Evolutionary conservation across 2,113 vertebrate species (phyloP).

Genomic region (Baryphthengus martii): DNA sequence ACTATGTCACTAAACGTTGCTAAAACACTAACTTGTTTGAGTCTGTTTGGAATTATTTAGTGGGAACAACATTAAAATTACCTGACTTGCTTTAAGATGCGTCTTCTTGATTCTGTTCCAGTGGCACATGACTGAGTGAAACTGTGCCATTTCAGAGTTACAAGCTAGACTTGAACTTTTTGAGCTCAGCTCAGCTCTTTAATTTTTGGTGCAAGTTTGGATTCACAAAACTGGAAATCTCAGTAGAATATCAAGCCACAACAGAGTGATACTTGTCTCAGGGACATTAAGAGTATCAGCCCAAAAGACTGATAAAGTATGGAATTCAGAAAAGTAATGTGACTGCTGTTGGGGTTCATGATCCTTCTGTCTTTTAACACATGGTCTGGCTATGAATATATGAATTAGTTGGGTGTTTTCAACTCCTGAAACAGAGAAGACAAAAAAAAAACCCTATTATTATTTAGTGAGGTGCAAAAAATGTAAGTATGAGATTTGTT

Average conservation of each 20-base stretch:
- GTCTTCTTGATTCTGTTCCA: background rate
- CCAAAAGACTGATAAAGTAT: background rate
- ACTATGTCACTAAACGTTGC: background rate
- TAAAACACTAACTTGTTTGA: background rate
- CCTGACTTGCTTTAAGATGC: background rate
- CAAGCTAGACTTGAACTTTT: background rate
- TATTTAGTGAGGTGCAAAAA: background rate
- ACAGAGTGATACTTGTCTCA: background rate
- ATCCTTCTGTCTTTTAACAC: background rate
- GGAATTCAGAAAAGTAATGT: background rate
- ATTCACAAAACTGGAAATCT: background rate
- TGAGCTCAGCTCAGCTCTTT: background rate
- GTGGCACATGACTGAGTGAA: accelerated
- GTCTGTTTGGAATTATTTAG: background rate
- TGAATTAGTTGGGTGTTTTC: background rate
- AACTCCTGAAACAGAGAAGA: background rate
- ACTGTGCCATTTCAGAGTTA: background rate
- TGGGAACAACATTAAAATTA: background rate
- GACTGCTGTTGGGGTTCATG: background rate
- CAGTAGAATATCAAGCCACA: background rate
- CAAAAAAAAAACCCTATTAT: background rate
- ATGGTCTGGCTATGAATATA: background rate
- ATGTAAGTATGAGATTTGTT: background rate
- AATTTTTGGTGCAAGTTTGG: background rate
- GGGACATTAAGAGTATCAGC: background rate